Conservation (phyloP, 2,113 vertebrate species). For the Uropsilus gracilis region DNA sequence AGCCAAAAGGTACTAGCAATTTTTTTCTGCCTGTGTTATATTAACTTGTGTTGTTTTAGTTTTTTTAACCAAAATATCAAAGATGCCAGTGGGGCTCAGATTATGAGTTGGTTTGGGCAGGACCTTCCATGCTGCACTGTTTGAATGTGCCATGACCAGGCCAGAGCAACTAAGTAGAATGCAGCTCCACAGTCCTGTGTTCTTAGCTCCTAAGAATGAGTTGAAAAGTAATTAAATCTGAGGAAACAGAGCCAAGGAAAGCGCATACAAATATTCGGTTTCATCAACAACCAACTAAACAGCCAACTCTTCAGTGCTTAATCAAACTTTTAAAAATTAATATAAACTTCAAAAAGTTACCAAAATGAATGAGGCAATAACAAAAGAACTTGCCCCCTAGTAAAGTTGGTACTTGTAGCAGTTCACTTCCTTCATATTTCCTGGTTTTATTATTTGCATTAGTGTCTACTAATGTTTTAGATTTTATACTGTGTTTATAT, state of each 20-base stretch:
- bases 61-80: neutral
- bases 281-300: neutral
- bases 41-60: neutral
- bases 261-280: neutral
- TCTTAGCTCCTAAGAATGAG: neutral
- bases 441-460: slow-evolving; percentile 24
- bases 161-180: neutral
- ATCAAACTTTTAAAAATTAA: neutral
- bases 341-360: slow-evolving; percentile 33
- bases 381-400: neutral
- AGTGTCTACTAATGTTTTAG: neutral
- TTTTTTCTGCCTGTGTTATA: neutral
- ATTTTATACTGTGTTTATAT: neutral
- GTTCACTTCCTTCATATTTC: neutral
- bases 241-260: slow-evolving; percentile 13
- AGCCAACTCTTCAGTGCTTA: neutral
- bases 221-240: neutral
- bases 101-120: neutral
- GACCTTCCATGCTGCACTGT: neutral
- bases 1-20: neutral
- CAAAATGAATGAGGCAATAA: neutral
- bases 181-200: rapidly evolving
- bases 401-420: neutral
- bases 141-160: neutral
- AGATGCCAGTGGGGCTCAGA: neutral